A percentile compares a stretch with the other conserved stretches of the same genome.
phyloP scores from a whole-genome alignment of 1,140 invertebrate species.

The Mactra quadrangularis region DNA sequence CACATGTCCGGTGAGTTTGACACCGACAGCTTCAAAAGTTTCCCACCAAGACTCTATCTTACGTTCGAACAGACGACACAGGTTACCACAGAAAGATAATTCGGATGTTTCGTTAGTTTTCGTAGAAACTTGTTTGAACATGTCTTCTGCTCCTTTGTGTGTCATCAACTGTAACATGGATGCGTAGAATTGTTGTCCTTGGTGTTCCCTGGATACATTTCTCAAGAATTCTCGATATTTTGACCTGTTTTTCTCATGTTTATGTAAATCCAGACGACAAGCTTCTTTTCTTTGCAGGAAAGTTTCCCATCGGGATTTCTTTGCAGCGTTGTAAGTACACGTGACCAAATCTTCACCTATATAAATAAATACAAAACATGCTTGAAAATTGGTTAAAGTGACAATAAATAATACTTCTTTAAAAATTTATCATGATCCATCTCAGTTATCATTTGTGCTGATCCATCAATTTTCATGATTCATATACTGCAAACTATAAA shows the following conservation, averaged over 20 bases:
- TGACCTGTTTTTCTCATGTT: conserved; percentile 73
- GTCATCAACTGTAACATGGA: conserved; percentile 68
- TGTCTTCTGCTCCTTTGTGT: conserved; percentile 71
- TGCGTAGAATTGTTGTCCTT: conserved; percentile 72
- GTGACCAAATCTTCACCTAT: conserved; percentile 72
- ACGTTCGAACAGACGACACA: conserved; percentile 73
- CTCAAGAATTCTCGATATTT: conserved; percentile 72
- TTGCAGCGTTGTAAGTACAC: conserved; percentile 68
- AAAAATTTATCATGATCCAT: too few species aligned
- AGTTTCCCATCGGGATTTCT: conserved; percentile 69
- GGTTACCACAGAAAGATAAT: conserved; percentile 70
- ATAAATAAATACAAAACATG: conserved; percentile 2
- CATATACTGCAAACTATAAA: too few species aligned
- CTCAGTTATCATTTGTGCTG: too few species aligned
- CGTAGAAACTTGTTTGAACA: conserved; percentile 66
- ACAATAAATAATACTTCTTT: too few species aligned
- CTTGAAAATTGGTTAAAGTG: too few species aligned
- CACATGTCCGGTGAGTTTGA: conserved; percentile 77
- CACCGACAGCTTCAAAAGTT: conserved; percentile 72
- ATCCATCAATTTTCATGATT: too few species aligned
- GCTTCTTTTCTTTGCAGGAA: conserved; percentile 75
- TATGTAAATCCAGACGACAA: conserved; percentile 74
- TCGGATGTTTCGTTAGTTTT: conserved; percentile 47
- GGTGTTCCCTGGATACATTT: conserved; percentile 71
- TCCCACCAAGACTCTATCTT: conserved; percentile 78